phyloP scores from a whole-genome alignment of 2,888 invertebrate genomes.

The Aphidius colemani region DNA sequence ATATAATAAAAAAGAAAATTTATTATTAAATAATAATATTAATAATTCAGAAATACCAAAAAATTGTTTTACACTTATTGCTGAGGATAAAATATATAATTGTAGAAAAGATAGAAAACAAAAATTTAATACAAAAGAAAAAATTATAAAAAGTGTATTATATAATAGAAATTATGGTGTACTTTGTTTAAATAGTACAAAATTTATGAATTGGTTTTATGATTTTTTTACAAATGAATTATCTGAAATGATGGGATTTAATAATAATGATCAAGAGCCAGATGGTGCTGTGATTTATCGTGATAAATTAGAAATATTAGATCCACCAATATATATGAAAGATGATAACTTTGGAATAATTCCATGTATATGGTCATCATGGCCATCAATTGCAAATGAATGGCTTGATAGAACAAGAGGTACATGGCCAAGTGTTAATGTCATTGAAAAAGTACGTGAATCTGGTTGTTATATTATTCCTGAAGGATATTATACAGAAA shows the following conservation, averaged over 20 bases:
- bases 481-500: slow-evolving; percentile 64
- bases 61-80: slow-evolving; percentile 49
- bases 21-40: neutral
- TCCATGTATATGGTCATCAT: slow-evolving; percentile 72
- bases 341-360: slow-evolving; percentile 68
- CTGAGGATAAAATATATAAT: slow-evolving; percentile 46
- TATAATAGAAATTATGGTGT: slow-evolving; percentile 46
- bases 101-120: slow-evolving; percentile 39
- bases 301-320: slow-evolving; percentile 59
- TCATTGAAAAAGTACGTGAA: slow-evolving; percentile 70
- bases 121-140: slow-evolving; percentile 40
- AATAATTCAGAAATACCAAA: slow-evolving; percentile 40
- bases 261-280: slow-evolving; percentile 51
- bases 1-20: neutral
- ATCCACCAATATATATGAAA: slow-evolving; percentile 41
- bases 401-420: slow-evolving; percentile 69
- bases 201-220: slow-evolving; percentile 74
- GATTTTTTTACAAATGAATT: slow-evolving; percentile 68
- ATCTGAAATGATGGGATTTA: slow-evolving; percentile 66
- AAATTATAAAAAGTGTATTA: slow-evolving; percentile 43
- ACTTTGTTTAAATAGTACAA: slow-evolving; percentile 65
- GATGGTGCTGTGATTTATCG: slow-evolving; percentile 71
- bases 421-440: slow-evolving; percentile 72
- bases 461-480: slow-evolving; percentile 75
- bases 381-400: slow-evolving; percentile 74